phyloP scores from a whole-genome alignment of 2,888 invertebrate species.

The Neoaliturus tenellus region DNA sequence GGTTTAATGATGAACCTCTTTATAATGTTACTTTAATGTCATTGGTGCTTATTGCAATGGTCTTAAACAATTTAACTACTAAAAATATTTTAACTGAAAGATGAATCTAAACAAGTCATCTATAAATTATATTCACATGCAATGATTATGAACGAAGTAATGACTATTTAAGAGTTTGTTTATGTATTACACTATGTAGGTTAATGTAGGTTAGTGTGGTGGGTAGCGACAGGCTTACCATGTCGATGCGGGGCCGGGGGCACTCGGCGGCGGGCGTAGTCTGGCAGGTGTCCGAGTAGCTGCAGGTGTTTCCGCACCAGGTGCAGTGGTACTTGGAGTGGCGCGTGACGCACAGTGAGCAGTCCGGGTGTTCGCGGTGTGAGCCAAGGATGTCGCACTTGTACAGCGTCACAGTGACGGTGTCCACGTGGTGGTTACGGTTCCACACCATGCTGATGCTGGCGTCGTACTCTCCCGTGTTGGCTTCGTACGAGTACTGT shows the following conservation, averaged over 20 bases:
- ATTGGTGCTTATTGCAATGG: too few species aligned
- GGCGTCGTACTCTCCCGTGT: constrained; percentile 91
- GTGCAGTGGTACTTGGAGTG: constrained; percentile 94
- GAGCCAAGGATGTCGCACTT: constrained; percentile 97
- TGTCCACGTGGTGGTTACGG: constrained; percentile 93
- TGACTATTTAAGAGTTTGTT: too few species aligned
- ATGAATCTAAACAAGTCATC: too few species aligned
- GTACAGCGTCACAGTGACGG: constrained; percentile 92
- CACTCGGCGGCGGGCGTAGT: constrained; percentile 89
- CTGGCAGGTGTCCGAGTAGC: constrained; percentile 89
- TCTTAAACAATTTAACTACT: too few species aligned
- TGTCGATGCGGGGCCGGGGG: constrained; percentile 93
- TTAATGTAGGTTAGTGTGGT: too few species aligned
- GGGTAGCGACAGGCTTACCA: constrained; percentile 79
- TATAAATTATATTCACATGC: too few species aligned
- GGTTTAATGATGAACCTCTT: too few species aligned
- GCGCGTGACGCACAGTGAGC: constrained; percentile 96
- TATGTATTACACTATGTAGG: too few species aligned
- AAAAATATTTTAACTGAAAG: too few species aligned
- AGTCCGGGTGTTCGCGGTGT: constrained; percentile 95
- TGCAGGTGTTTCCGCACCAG: constrained; percentile 96
- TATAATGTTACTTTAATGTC: too few species aligned
- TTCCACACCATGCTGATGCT: constrained; percentile 96
- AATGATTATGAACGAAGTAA: too few species aligned
- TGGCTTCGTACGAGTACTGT: constrained; percentile 91